Base-by-base conservation (phyloP, 2,113 vertebrate species). In the Amia ocellicauda region DNA sequence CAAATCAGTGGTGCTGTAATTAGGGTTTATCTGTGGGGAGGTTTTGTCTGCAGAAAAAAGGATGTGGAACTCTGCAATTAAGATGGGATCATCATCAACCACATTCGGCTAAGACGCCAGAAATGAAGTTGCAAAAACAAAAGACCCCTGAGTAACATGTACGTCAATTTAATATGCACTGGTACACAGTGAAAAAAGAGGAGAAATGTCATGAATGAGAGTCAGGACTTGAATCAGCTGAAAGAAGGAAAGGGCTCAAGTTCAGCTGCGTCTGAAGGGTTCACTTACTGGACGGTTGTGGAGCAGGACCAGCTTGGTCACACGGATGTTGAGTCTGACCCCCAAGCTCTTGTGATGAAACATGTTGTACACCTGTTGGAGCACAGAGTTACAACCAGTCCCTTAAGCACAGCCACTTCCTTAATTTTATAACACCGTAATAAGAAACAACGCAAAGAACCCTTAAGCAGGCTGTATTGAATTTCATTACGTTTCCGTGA, bases 341-440 rank as follows among this genome's bases (percentile, higher is more conserved):
- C 94, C 94, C 16, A 99, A 88, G 72, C 93, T 98, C 43, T 87
- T 90, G 69, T 98, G 94, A 41, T 93, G 95, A 81, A 99, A 99
- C 93, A 99, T 96, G 80, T 95, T 98, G 88, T 95, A 94, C 2
- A 99, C 97, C 97, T 99, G 79, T 59, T 45, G 61, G 66, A 74
- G 74, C 17, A 10, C 3, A 58, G 24, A 47, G 51, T 50, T 8
- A 22, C 19, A n/a, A 58, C 45, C 16, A 69, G 20, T 28, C 40
- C 23, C 40, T 36, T 41, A 66, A 47, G 50, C 26, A 22, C 13
- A 20, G 20, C 14, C 20, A 17, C 11, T 13, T 47, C 17, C 43
- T 47, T 47, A 8, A 2, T 17, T 47, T 4, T n/a, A 47, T 16
- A 47, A 14, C 17, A 47, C 8, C 43, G n/a, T n/a, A n/a, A 36